Base-by-base conservation (phyloP, 30 jellyfish, hydroid and myxozoan genomes). In the Aurelia aurita complex sp. Pacific region DNA sequence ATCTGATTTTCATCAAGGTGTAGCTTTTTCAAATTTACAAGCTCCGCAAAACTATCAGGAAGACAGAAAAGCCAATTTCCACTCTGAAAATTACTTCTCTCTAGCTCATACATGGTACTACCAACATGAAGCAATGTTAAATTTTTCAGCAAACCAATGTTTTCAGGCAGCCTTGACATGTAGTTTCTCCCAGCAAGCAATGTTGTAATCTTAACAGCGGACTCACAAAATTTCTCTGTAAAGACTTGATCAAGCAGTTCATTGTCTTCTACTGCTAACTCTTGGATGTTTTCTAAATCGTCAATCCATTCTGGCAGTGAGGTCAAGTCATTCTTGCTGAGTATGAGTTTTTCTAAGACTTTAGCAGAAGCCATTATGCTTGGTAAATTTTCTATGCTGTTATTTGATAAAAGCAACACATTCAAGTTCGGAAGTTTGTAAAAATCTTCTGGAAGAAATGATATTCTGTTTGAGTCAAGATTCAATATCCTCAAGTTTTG, bases 1-100 rank as follows among this genome's bases (percentile, higher is more conserved):
- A 94, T 71, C 77, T 94, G 98, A 74, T 94, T 94, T 66, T 94
- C 98, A 85, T 94, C 96, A 4, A 94, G 55, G 64, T 85, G 95
- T 32, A 75, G 64, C 65, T 83, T 83, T 32, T 84, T 76, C 36
- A 94, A 67, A 52, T 68, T 73, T 16, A 46, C 60, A 52, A 94
- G 89, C 40, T 65, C 68, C 5, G 96, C 76, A 74, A 94, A 85
- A 18, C 93, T 46, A 5, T 94, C 96, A 33, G 98, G 98, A 33
- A 94, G 60, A 0, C 13, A 32, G 4, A 64, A 62, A 5, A 94
- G 62, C 98, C 98, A 94, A 66, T 94, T 94, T 29, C 98, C 98
- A 79, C 93, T 94, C 64, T 89, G 98, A 71, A 94, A 94, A 76
- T 83, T 67, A 73, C 98, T 88, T 59, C 97, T 67, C 73, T 94